Percentiles rank a stretch among this genome's conserved stretches.
Conservation (phyloP, 2,113 vertebrate genomes). For the Azemiops feae region DNA sequence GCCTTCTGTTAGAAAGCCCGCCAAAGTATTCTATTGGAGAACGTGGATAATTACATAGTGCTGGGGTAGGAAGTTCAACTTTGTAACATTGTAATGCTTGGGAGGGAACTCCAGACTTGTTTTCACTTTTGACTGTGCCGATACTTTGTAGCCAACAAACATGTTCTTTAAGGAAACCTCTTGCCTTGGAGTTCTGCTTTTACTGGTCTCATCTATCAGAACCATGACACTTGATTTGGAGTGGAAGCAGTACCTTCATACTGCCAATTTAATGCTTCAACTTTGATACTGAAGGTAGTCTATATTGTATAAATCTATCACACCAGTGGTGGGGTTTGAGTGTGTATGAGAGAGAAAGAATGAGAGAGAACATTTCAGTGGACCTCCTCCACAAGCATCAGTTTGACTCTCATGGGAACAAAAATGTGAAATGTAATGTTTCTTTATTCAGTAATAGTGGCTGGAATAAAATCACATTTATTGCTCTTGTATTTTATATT, state of each 20-base stretch:
- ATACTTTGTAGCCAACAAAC: too few relatives aligned
- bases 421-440: not conserved
- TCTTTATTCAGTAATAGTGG: not conserved
- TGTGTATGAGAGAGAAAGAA: not conserved
- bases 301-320: not conserved
- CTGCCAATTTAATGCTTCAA: not conserved
- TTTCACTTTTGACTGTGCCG: too few relatives aligned
- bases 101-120: too few relatives aligned
- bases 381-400: not conserved
- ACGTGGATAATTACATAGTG: too few relatives aligned
- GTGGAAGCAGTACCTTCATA: not conserved
- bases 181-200: too few relatives aligned
- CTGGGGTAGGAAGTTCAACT: too few relatives aligned
- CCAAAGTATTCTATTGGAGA: too few relatives aligned
- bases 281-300: not conserved
- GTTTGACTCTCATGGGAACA: not conserved
- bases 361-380: not conserved
- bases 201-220: too few relatives aligned
- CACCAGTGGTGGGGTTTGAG: not conserved
- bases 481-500: not conserved
- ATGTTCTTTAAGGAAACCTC: too few relatives aligned
- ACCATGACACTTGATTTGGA: not conserved
- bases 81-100: too few relatives aligned
- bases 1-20: too few relatives aligned
- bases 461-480: not conserved